A percentile compares a stretch with the other conserved stretches of the same genome.
Evolutionary conservation across 2,113 vertebrate genomes (phyloP).

Genomic region (Percina caprodes): DNA sequence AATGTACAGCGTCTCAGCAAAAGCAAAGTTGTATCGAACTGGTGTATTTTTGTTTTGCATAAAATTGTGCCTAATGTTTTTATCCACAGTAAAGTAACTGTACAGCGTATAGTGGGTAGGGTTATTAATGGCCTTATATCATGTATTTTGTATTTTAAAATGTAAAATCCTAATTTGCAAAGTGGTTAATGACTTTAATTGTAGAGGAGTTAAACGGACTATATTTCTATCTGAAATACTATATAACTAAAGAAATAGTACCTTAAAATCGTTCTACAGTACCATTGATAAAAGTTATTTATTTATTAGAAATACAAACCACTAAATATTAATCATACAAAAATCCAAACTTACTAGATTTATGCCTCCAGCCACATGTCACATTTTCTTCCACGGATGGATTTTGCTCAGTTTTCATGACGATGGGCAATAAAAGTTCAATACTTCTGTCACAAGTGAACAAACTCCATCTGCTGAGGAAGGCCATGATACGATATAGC

Average conservation of each 20-base stretch:
- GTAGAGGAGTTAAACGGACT: not conserved
- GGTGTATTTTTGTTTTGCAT: not conserved
- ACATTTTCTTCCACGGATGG: not conserved
- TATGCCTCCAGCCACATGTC: not conserved
- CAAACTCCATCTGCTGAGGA: not conserved
- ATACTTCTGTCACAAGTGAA: not conserved
- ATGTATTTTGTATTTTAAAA: not conserved
- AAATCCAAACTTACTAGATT: not conserved
- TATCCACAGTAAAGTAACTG: not conserved
- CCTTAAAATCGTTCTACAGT: not conserved
- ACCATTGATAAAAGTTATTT: not conserved
- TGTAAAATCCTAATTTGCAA: not conserved
- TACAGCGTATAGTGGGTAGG: not conserved
- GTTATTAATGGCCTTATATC: not conserved
- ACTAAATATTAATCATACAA: not conserved
- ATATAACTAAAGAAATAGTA: not conserved
- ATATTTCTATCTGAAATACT: not conserved
- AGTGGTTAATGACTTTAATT: not conserved
- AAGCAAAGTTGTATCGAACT: not conserved
- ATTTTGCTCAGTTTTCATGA: not conserved
- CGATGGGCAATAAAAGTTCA: not conserved
- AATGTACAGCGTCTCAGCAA: no score
- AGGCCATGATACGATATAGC: not conserved
- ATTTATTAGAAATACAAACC: no score
- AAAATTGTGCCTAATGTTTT: not conserved